Evolutionary conservation across 2,888 invertebrate species (phyloP).

Genomic region (Hymenopus coronatus): DNA sequence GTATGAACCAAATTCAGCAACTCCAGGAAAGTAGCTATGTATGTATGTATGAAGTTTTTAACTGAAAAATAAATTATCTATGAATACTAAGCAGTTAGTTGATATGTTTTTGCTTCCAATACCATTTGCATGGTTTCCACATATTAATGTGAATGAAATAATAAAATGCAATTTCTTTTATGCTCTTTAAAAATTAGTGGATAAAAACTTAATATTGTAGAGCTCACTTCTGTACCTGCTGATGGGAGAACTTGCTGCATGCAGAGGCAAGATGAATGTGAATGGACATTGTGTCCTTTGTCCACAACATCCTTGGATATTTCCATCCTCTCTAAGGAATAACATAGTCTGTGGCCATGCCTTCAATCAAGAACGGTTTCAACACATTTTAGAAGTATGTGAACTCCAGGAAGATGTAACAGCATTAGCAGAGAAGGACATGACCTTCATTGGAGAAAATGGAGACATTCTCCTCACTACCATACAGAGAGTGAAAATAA

Average conservation of each 20-base stretch:
- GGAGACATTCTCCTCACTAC: not conserved
- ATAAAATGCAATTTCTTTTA: not conserved
- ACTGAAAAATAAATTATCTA: too few relatives aligned
- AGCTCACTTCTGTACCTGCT: slow-evolving; percentile 23
- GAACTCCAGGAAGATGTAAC: not conserved
- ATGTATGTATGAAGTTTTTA: too few relatives aligned
- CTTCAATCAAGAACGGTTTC: slow-evolving; percentile 6
- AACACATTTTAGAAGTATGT: slow-evolving; percentile 10
- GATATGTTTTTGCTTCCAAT: too few relatives aligned
- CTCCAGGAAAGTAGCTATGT: too few relatives aligned
- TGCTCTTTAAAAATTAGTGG: too few relatives aligned
- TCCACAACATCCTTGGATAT: slow-evolving; percentile 18
- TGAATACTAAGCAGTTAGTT: too few relatives aligned
- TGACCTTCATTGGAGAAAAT: not conserved
- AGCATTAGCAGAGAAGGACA: not conserved
- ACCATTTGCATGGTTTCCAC: too few relatives aligned
- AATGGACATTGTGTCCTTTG: slow-evolving; percentile 24
- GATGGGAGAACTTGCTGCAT: slow-evolving; percentile 22
- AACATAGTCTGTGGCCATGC: slow-evolving; percentile 20
- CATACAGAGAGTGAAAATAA: slow-evolving; percentile 8
- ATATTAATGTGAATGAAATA: too few relatives aligned
- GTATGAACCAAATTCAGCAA: too few relatives aligned
- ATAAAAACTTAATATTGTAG: not conserved
- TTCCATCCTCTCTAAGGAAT: slow-evolving; percentile 17
- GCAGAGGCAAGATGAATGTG: slow-evolving; percentile 18